Conservation (phyloP, 2,888 invertebrate species). For the Dascillus cervinus region DNA sequence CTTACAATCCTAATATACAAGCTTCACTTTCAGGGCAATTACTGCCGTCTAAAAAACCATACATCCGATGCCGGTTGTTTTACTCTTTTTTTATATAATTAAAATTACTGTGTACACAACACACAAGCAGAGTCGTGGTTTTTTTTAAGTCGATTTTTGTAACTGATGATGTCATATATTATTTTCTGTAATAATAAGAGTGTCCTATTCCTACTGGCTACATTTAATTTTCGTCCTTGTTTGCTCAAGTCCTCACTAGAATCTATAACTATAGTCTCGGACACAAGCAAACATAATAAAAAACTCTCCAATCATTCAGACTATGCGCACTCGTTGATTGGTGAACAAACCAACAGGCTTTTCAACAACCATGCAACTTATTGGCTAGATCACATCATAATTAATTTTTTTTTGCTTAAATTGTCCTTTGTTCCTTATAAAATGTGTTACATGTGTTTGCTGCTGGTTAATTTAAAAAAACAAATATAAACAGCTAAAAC, state of each 20-base stretch:
- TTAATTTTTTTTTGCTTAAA: constrained; percentile 15
- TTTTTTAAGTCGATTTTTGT: constrained; percentile 9
- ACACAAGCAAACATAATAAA: constrained; percentile 16
- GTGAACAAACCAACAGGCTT: constrained; percentile 8
- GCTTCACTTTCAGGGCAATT: constrained; percentile 12
- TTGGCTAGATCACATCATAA: constrained; percentile 11
- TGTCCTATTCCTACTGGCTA: constrained; percentile 18
- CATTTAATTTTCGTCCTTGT: constrained; percentile 8
- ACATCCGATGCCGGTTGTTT: constrained; percentile 24
- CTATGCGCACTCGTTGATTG: constrained; percentile 15
- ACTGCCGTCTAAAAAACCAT: constrained; percentile 17
- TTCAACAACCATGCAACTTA: constrained; percentile 3
- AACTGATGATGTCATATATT: background rate
- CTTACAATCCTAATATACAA: constrained; percentile 35
- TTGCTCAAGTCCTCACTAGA: constrained; percentile 14
- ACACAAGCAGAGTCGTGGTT: constrained; percentile 15
- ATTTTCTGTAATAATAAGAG: constrained; percentile 15
- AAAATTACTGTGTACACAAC: constrained; percentile 16
- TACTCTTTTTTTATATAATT: constrained; percentile 11
- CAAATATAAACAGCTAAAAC: background rate
- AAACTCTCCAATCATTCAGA: constrained; percentile 14
- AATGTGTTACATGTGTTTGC: constrained; percentile 19
- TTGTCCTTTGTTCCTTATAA: constrained; percentile 14
- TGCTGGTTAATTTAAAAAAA: constrained; percentile 15
- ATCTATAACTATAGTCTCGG: constrained; percentile 15